Conservation (phyloP, 1,140 invertebrate genomes). For the Drosophila leontia region DNA sequence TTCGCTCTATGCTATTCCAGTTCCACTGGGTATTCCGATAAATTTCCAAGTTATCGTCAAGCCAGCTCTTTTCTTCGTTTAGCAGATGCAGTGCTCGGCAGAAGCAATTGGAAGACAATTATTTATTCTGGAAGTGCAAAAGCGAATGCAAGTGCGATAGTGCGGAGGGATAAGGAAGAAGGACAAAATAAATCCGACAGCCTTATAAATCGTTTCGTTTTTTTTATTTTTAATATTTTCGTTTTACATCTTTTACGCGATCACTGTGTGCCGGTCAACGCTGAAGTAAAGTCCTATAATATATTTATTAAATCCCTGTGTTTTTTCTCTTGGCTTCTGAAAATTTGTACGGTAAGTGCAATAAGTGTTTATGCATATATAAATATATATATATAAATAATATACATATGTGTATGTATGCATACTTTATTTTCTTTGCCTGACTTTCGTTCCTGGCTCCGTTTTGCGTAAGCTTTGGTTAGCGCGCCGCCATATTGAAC, state of each 20-base stretch:
- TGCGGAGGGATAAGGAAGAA: not conserved
- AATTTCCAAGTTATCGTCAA: not conserved
- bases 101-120: not conserved
- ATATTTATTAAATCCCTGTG: constrained; percentile 28
- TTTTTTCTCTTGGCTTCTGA: constrained; percentile 4
- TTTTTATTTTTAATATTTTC: constrained; percentile 37
- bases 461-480: not conserved
- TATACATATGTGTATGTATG: not conserved
- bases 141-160: not conserved
- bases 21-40: not conserved
- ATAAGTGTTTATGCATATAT: not conserved
- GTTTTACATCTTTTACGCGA: constrained; percentile 5
- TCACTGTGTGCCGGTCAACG: constrained; percentile 6
- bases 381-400: not conserved
- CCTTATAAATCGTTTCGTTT: constrained; percentile 19
- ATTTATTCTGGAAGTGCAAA: constrained; percentile 14
- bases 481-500: constrained; percentile 10
- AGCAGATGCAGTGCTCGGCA: constrained; percentile 18
- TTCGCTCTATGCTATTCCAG: not conserved
- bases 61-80: no score
- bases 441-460: not conserved
- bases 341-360: constrained; percentile 12
- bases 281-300: constrained; percentile 10
- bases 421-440: not conserved
- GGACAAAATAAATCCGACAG: constrained; percentile 8